phyloP scores from a whole-genome alignment of 2,888 invertebrate species.

The Standfussiana lucernea region DNA sequence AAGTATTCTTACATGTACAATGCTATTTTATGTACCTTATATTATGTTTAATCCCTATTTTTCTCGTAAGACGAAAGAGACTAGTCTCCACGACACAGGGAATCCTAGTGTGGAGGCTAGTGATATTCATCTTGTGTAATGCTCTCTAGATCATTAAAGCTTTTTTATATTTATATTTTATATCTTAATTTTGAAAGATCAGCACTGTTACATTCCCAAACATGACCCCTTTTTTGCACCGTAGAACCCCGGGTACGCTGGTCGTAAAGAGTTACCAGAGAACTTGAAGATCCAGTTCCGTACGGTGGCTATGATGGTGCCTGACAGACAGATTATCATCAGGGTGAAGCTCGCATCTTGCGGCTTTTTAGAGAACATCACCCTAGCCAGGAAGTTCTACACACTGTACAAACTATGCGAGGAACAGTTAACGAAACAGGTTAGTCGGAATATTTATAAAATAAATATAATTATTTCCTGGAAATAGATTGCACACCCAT shows the following conservation, averaged over 20 bases:
- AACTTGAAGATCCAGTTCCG: conserved; percentile 99
- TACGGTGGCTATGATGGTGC: conserved; percentile 99
- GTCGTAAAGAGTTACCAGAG: conserved; percentile 98
- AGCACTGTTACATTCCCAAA: background rate
- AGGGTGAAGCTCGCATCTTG: conserved; percentile 98
- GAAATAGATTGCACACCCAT: background rate
- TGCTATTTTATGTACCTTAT: too few relatives aligned
- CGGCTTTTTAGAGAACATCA: conserved; percentile 98
- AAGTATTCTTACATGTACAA: too few relatives aligned
- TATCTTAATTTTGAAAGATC: background rate
- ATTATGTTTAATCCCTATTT: too few relatives aligned
- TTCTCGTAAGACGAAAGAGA: too few relatives aligned
- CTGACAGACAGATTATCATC: conserved; percentile 99
- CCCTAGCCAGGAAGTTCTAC: conserved; percentile 98
- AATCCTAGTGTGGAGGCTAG: too few relatives aligned
- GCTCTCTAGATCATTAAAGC: too few relatives aligned
- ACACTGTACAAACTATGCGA: conserved; percentile 99
- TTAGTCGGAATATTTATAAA: conserved; percentile 72
- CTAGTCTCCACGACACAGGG: too few relatives aligned
- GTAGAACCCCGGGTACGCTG: conserved; percentile 99
- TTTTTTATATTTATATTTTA: too few relatives aligned
- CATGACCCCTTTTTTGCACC: background rate
- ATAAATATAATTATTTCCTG: background rate
- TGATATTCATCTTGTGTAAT: too few relatives aligned
- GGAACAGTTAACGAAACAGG: conserved; percentile 99